phyloP scores from a whole-genome alignment of 2,888 invertebrate species.

The Pristionchus mayeri region DNA sequence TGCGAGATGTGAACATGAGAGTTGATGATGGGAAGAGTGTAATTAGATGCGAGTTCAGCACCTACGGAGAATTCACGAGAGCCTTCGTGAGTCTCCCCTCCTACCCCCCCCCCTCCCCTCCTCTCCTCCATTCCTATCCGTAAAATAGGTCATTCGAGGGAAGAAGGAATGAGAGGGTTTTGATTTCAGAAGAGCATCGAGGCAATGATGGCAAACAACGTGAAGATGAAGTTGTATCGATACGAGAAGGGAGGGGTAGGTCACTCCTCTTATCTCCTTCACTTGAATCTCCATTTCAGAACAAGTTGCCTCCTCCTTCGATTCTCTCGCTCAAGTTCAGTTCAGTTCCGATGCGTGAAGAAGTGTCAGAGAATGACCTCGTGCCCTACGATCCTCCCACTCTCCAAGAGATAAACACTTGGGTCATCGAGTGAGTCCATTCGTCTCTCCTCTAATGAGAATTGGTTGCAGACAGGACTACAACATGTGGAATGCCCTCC shows the following conservation, averaged over 20 bases:
- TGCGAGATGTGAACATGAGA: constrained; percentile 20
- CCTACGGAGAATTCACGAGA: constrained; percentile 16
- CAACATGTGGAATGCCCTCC: constrained; percentile 29
- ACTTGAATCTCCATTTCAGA: neutral
- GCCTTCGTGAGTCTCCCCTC: neutral
- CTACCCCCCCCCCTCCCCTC: too few relatives aligned
- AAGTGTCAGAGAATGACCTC: neutral
- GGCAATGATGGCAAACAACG: constrained; percentile 2
- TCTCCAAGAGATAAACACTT: neutral
- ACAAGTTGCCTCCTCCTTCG: constrained; percentile 30
- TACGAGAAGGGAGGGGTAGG: constrained; percentile 28
- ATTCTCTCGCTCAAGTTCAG: constrained; percentile 17
- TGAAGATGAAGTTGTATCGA: constrained; percentile 21
- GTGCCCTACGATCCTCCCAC: neutral
- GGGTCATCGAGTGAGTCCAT: constrained; percentile 12
- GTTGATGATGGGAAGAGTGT: neutral
- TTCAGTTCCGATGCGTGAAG: constrained; percentile 1
- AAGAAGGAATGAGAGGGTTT: neutral
- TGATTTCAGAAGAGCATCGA: constrained; percentile 3
- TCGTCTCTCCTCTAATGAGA: neutral
- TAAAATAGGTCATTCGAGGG: neutral
- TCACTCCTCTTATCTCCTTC: neutral
- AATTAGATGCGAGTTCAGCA: constrained; percentile 21
- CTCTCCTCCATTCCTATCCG: too few relatives aligned
- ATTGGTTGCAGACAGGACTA: constrained; percentile 7